Evolutionary conservation across 2,888 invertebrate species (phyloP).

Genomic region (Bombylius discolor): DNA sequence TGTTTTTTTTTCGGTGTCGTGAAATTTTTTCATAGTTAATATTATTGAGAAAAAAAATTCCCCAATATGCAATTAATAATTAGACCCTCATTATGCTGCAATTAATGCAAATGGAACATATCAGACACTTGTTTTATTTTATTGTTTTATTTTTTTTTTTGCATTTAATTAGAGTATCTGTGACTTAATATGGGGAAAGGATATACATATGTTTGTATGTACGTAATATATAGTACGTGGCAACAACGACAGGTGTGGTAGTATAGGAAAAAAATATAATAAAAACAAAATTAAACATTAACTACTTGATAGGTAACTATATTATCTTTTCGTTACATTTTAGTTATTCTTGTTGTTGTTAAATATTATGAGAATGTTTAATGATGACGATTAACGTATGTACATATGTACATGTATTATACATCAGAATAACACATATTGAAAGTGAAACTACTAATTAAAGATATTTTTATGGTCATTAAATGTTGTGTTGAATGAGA

Average conservation of each 20-base stretch:
- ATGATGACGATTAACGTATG: constrained; percentile 6
- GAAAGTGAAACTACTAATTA: constrained; percentile 13
- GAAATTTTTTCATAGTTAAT: constrained; percentile 1
- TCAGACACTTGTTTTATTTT: constrained; percentile 3
- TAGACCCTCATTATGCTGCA: constrained; percentile 14
- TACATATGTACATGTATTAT: background rate
- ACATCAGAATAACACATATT: background rate
- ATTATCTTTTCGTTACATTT: too few species aligned
- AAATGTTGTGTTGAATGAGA: background rate
- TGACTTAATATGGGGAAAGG: constrained; percentile 5
- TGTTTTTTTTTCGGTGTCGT: background rate
- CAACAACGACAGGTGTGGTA: constrained; percentile 4
- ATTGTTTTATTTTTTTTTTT: background rate
- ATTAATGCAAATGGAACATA: constrained; percentile 13
- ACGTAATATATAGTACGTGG: constrained; percentile 3
- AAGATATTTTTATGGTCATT: constrained; percentile 12
- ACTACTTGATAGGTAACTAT: too few species aligned
- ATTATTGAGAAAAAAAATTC: constrained; percentile 8
- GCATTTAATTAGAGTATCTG: constrained; percentile 11
- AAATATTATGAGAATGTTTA: too few species aligned
- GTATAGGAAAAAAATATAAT: too few species aligned
- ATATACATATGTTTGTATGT: background rate
- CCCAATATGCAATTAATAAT: constrained; percentile 14
- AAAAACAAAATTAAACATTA: too few species aligned
- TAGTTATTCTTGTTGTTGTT: too few species aligned